Evolutionary conservation across 1,140 invertebrate species (phyloP).

Genomic region (Saccostrea cuccullata): DNA sequence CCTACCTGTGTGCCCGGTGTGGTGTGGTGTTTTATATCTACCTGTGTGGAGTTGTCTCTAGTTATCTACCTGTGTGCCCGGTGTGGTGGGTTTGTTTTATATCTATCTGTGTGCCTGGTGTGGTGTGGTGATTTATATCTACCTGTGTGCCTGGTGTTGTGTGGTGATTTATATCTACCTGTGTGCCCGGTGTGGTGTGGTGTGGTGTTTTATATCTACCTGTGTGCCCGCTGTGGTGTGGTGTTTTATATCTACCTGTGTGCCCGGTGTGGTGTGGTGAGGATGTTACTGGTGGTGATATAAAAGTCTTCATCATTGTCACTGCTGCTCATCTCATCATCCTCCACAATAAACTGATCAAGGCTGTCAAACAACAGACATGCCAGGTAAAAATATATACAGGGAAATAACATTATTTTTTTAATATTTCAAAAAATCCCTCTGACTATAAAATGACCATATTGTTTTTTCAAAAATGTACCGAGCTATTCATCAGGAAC

Average conservation of each 20-base stretch:
- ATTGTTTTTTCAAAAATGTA: too few relatives aligned
- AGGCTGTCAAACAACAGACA: too few relatives aligned
- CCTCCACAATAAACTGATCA: conserved; percentile 56
- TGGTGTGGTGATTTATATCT: neutral
- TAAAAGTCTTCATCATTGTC: conserved; percentile 42
- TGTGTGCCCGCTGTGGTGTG: neutral
- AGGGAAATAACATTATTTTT: too few relatives aligned
- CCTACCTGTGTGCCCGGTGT: neutral
- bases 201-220: neutral
- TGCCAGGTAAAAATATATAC: too few relatives aligned
- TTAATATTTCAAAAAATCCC: too few relatives aligned
- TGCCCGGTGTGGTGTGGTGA: neutral
- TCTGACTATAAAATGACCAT: too few relatives aligned
- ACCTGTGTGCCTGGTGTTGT: neutral
- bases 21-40: too few relatives aligned
- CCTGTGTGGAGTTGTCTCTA: too few relatives aligned
- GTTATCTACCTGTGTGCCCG: too few relatives aligned
- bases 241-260: neutral
- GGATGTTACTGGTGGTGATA: conserved; percentile 37
- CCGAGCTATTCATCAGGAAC: too few relatives aligned
- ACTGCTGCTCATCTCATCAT: conserved; percentile 46
- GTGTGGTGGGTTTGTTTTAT: neutral
- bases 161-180: neutral
- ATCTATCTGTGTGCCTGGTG: neutral
- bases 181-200: neutral